Percentiles rank a stretch among this genome's conserved stretches.
These are phyloP conservation scores for Epinotia bilunana DNA, from an alignment of 2,888 invertebrate genomes.

Conservation along the genomic window DNA sequence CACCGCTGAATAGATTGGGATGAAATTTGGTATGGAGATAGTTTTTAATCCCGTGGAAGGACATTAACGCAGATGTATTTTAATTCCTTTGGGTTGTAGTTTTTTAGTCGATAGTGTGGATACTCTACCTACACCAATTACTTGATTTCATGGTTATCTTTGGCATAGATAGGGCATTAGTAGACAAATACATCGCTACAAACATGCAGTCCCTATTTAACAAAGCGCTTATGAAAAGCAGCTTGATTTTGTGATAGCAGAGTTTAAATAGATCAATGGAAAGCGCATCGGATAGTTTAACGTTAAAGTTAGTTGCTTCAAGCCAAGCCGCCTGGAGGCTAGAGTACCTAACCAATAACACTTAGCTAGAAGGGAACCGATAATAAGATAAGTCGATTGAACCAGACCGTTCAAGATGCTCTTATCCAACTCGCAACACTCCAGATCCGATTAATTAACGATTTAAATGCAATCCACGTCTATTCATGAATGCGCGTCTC, in stretches of 20 bases:
- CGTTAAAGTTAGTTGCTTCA: background rate
- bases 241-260: background rate
- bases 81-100: no score
- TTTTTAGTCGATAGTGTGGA: no score
- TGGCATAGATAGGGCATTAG: background rate
- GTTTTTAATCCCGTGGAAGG: no score
- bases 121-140: no score
- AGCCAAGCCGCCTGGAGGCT: background rate
- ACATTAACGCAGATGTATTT: no score
- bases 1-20: no score
- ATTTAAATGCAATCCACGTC: conserved; percentile 16
- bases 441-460: conserved; percentile 20
- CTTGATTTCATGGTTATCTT: background rate
- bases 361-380: conserved; percentile 4
- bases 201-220: background rate
- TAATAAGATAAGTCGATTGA: background rate
- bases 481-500: conserved; percentile 8
- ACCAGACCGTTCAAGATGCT: conserved; percentile 1
- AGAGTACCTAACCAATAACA: background rate
- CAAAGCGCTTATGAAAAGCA: background rate
- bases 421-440: conserved; percentile 6
- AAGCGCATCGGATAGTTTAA: background rate
- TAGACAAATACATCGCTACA: background rate
- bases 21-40: no score
- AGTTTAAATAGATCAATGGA: background rate